Evolutionary conservation across 2,113 vertebrate species (phyloP), one percentile per base, ranked within the genome.

Genomic region (Oreochromis niloticus): DNA sequence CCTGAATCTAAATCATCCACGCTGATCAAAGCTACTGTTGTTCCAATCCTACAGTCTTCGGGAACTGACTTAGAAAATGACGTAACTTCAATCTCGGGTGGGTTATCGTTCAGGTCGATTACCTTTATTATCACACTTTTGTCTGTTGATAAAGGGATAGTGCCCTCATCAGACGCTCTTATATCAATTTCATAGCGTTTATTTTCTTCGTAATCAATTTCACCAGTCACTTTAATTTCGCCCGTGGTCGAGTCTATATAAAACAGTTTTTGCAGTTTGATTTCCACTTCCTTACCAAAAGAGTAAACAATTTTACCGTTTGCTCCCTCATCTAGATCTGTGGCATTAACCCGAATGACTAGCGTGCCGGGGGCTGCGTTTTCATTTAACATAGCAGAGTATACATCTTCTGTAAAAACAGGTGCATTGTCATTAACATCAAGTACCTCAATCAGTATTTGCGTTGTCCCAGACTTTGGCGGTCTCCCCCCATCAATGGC

Each of bases 51-150:
- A 1, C 91, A 89, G 71, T 96, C 88, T 79, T 96, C 96, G 0
- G 85, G 56, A 36, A 98, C 93, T 3, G 97, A 96, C 68, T 96
- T 98, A 9, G 98, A 98, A 88, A 98, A 92, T 14, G 97, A 98
- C 3, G 97, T 98, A 63, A 99, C 93, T 80, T 97, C 95, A 83
- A 99, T 97, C 61, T 98, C 97, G 2, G 98, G 98, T 4, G 93
- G 91, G 6, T 98, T 98, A 80, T 96, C 96, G 41, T 97, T 97
- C 16, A 95, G 0, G 16, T 97, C 96, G 4, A 93, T 48, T 27
- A 96, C 84, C 9, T 94, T 91, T 24, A 96, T 92, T 4, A 91
- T 88, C 7, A 97, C 92, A 24, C 17, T 95, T 79, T 91, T 94
- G 12, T 95, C 80, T 7, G 89, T 54, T 2, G 82, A 91, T 8